Base-by-base conservation (phyloP, 2,888 invertebrate species). In the Diloba caeruleocephala region DNA sequence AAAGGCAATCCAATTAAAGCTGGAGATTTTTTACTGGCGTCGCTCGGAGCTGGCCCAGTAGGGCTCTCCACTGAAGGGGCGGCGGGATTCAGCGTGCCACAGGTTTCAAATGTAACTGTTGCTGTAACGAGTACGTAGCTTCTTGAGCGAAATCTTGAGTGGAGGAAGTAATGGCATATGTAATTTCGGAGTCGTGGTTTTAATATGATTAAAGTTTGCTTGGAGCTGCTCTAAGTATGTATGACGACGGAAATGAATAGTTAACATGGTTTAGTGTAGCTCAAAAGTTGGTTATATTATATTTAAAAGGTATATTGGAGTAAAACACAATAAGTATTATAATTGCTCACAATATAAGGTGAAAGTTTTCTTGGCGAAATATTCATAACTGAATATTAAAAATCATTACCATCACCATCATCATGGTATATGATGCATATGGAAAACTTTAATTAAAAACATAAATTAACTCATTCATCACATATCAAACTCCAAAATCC, bases 1-100 rank as follows among this genome's bases (percentile, higher is more conserved):
- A 92, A 92, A 89, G 83, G 85, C 89, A 85, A 87, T 89, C 89
- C 92, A 92, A 92, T 92, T 91, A 92, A 89, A 87, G 81, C 79
- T 68, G 79, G 80, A 81, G 83, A 82, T 84, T 90, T 90, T 90
- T 90, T 88, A 87, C 85, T 78, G 79, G 79, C 78, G 74, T 70
- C 78, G 77, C 84, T 78, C 76, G 53, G 60, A 61, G 66, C 65
- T 73, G 61, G 74, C 72, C 58, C 63, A 67, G 60, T 78, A 87
- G 85, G 73, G 82, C 81, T 42, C 88, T 89, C 57, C 66, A 81
- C 68, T 77, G 52, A 74, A 84, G 87, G 64, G 81, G 70, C 71
- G 76, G 59, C 67, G 66, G 61, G 72, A 58, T 52, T 60, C 65
- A 62, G 61, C 64, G 71, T 68, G 79, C 82, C 71, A 83, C 82